These are phyloP conservation scores for Ctenopoma kingsleyae DNA, from an alignment of 2,797 vertebrate genomes.

Conservation along the genomic window DNA sequence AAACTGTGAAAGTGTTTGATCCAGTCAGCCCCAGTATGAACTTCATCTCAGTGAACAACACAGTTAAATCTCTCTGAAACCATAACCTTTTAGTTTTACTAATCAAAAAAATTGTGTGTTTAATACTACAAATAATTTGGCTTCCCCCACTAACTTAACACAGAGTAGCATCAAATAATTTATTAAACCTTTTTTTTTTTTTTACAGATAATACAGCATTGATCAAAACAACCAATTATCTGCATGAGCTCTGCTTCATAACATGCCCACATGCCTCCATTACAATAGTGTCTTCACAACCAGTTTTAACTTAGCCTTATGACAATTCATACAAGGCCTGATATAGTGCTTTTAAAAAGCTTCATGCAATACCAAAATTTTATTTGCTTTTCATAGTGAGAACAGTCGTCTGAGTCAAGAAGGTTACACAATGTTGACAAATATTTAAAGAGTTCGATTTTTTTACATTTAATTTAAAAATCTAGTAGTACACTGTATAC, in stretches of 20 bases:
- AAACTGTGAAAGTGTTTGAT: no score
- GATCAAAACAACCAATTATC: conserved; percentile 4
- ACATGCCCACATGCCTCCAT: not conserved
- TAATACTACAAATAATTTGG: not conserved
- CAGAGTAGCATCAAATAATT: conserved; percentile 42
- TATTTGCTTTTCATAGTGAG: conserved; percentile 18
- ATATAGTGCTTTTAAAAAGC: conserved; percentile 12
- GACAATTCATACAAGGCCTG: conserved; percentile 11
- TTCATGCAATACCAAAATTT: conserved; percentile 47
- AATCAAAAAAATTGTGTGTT: not conserved
- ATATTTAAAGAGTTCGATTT: conserved; percentile 42
- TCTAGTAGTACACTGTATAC: conserved; percentile 13
- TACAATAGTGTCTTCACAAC: conserved; percentile 42
- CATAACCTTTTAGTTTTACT: no score
- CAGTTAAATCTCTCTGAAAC: no score
- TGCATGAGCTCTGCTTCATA: conserved; percentile 3
- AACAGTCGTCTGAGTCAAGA: conserved; percentile 22
- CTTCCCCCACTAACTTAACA: not conserved
- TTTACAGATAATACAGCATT: conserved; percentile 47
- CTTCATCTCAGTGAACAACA: no score
- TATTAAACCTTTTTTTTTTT: conserved; percentile 32
- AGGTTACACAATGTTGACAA: conserved; percentile 44
- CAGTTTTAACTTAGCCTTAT: not conserved
- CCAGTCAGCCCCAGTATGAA: no score
- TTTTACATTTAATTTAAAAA: conserved; percentile 27